Conservation (phyloP, 2,888 invertebrate species). For the Apamea monoglypha region DNA sequence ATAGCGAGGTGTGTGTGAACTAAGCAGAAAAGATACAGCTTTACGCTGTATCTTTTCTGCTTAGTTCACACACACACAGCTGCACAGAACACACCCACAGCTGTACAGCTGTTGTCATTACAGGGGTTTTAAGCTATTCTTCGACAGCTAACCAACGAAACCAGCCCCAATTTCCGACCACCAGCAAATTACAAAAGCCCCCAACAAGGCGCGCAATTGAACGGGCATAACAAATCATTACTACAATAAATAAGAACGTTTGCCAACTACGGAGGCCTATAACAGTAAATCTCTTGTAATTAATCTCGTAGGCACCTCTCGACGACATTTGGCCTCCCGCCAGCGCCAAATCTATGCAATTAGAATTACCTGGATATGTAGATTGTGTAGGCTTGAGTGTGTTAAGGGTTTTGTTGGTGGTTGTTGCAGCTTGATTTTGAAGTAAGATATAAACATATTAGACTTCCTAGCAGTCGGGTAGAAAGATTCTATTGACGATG, state of each 20-base stretch:
- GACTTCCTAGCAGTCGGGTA: too few relatives aligned
- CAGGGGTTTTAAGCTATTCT: neutral
- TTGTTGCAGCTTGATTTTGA: conserved; percentile 11
- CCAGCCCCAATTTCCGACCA: neutral
- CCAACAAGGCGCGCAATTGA: conserved; percentile 47
- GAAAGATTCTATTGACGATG: too few relatives aligned
- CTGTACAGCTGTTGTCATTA: neutral
- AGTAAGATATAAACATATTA: too few relatives aligned
- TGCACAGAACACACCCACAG: too few relatives aligned
- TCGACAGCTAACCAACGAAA: neutral
- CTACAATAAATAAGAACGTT: conserved; percentile 65
- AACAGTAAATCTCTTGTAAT: conserved; percentile 68
- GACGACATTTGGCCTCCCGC: conserved; percentile 63
- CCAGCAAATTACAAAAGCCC: conserved; percentile 4
- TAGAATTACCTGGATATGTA: conserved; percentile 72
- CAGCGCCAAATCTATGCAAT: conserved; percentile 70
- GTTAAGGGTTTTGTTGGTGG: conserved; percentile 6
- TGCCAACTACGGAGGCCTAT: conserved; percentile 64
- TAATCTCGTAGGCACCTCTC: conserved; percentile 68
- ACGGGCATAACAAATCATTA: conserved; percentile 67
- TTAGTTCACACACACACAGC: neutral
- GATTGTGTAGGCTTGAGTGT: conserved; percentile 42
- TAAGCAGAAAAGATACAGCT: too few relatives aligned
- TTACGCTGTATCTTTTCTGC: neutral
- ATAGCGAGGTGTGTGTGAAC: too few relatives aligned